These are phyloP conservation scores for Hirtodrosophila cameraria DNA, from an alignment of 2,888 invertebrate genomes.

Conservation along the genomic window DNA sequence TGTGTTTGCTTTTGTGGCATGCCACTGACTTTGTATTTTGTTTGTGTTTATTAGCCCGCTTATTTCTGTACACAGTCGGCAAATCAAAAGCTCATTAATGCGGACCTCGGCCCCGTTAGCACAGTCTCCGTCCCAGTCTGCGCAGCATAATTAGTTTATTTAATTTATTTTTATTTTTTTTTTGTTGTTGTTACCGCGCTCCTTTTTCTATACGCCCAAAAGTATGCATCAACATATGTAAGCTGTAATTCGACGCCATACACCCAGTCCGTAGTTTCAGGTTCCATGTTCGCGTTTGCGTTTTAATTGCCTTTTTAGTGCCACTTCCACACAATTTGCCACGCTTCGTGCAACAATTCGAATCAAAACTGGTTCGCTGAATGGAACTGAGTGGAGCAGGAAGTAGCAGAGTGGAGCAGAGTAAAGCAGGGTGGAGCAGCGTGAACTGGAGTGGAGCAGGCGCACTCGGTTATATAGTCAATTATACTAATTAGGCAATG, in stretches of 20 bases:
- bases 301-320: constrained; percentile 81
- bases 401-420: no score
- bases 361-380: constrained; percentile 52
- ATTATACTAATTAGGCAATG: constrained; percentile 78
- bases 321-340: constrained; percentile 80
- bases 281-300: constrained; percentile 57
- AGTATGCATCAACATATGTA: constrained; percentile 60
- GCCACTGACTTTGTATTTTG: constrained; percentile 63
- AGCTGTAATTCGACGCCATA: constrained; percentile 19
- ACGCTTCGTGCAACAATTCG: constrained; percentile 78
- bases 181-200: no score
- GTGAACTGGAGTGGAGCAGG: neutral
- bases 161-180: constrained; percentile 62
- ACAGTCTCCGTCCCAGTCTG: constrained; percentile 19
- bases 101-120: constrained; percentile 12
- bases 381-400: constrained; percentile 9
- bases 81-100: constrained; percentile 76
- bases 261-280: constrained; percentile 40
- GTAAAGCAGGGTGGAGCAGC: no score
- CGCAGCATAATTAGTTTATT: constrained; percentile 73
- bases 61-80: constrained; percentile 39
- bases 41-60: constrained; percentile 66
- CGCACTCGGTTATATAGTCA: constrained; percentile 69
- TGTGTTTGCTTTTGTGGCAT: constrained; percentile 66
- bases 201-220: constrained; percentile 30